Evolutionary conservation across 2,888 invertebrate genomes (phyloP), one percentile per base, ranked within the genome.

Genomic region (Hedya salicella): DNA sequence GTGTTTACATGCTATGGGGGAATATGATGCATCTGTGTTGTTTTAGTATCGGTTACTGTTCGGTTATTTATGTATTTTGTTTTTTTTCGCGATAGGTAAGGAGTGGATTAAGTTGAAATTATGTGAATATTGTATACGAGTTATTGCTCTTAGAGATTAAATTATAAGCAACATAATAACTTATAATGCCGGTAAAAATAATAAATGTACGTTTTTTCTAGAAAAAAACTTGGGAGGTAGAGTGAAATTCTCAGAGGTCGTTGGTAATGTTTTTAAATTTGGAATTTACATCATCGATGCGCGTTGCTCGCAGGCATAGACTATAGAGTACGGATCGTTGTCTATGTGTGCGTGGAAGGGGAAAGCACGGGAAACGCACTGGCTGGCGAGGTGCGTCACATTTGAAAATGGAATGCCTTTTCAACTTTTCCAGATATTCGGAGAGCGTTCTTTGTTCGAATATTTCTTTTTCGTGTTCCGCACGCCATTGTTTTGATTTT

Each of bases 21-120:
- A 90, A 87, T 88, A 89, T 89, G 91, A 91, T 91, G 90, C 91
- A 91, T 89, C 85, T 71, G 84, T 87, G 88, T 88, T 91, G 88
- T 91, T 89, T 88, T 86, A 89, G 83, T 89, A 91, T 89, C 87
- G 83, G 85, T 88, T 86, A 84, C 87, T 85, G 79, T 88, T 87
- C 86, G 83, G 86, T 88, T 88, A 86, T 87, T 86, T 87, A 87
- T 82, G 77, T 85, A 80, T 87, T 85, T 86, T 79, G 72, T 70
- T 73, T 83, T 83, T 82, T 83, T 85, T 82, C 76, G 67, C 78
- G 76, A 80, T 81, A 83, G 78, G 79, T 83, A 86, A 87, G 81
- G 78, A 87, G 81, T 80, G 79, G 78, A 82, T 81, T 83, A 81
- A 79, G 79, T 78, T 76, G 74, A 71, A 66, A 61, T 61, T 66